Conservation (phyloP, 2,888 invertebrate species). For the Oligia strigilis region DNA sequence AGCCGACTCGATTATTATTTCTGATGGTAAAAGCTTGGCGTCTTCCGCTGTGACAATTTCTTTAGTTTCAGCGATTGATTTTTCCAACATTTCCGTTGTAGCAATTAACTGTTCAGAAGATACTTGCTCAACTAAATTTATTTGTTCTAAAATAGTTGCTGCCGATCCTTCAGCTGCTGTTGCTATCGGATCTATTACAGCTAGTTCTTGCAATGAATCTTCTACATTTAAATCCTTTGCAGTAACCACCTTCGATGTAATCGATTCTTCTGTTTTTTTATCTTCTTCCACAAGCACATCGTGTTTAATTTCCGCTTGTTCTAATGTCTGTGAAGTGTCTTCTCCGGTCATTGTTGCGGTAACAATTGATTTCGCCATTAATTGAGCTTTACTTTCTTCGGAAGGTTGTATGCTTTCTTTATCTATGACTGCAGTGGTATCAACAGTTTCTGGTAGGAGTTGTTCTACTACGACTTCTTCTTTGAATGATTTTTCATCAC, state of each 20-base stretch:
- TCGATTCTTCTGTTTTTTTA: not conserved
- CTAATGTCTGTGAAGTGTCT: not conserved
- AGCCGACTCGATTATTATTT: slow-evolving; percentile 3
- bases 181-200: no score
- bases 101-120: slow-evolving; percentile 27
- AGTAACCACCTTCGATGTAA: not conserved
- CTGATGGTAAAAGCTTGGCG: not conserved
- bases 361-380: not conserved
- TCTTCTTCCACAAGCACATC: not conserved
- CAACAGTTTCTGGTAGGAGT: not conserved
- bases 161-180: no score
- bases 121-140: no score
- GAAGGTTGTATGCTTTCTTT: not conserved
- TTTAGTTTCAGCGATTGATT: slow-evolving; percentile 36
- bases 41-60: slow-evolving; percentile 36
- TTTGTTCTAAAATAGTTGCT: no score
- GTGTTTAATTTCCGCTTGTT: not conserved
- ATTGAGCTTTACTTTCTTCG: not conserved
- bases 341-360: not conserved
- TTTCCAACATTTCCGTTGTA: slow-evolving; percentile 45
- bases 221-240: not conserved
- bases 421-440: not conserved
- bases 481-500: not conserved
- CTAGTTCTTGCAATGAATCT: not conserved
- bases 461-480: not conserved